Evolutionary conservation across 1,140 invertebrate genomes (phyloP).

Genomic region (Apocrypta bakeri): DNA sequence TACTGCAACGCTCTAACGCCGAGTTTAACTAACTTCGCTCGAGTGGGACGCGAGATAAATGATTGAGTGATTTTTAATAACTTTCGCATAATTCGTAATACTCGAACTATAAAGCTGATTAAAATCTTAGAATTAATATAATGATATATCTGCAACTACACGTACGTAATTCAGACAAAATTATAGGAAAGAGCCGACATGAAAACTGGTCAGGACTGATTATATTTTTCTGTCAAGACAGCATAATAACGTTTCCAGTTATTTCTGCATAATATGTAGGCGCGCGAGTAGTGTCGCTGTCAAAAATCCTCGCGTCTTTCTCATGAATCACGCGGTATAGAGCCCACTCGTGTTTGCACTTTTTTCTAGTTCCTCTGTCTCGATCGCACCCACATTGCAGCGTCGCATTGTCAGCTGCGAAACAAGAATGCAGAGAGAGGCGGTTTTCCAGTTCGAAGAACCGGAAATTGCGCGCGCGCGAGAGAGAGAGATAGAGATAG

Average conservation of each 20-base stretch:
- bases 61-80: not conserved
- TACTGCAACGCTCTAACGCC: not conserved
- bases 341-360: not conserved
- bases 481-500: no score
- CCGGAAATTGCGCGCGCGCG: constrained; percentile 10
- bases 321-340: not conserved
- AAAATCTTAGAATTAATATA: no score
- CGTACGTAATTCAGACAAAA: no score
- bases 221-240: no score
- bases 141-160: no score
- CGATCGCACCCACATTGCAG: not conserved
- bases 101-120: no score
- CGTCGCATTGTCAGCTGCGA: not conserved
- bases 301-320: not conserved
- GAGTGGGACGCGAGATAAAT: not conserved
- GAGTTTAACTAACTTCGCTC: constrained; percentile 21
- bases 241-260: no score
- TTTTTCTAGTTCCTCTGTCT: not conserved
- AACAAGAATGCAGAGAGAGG: not conserved
- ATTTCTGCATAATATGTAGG: not conserved
- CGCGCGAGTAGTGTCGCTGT: not conserved
- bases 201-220: no score
- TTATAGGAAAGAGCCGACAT: no score
- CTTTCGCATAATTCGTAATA: no score
- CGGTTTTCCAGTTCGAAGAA: not conserved